These are phyloP conservation scores for Hedya salicella DNA, from an alignment of 2,888 invertebrate genomes.

Conservation along the genomic window DNA sequence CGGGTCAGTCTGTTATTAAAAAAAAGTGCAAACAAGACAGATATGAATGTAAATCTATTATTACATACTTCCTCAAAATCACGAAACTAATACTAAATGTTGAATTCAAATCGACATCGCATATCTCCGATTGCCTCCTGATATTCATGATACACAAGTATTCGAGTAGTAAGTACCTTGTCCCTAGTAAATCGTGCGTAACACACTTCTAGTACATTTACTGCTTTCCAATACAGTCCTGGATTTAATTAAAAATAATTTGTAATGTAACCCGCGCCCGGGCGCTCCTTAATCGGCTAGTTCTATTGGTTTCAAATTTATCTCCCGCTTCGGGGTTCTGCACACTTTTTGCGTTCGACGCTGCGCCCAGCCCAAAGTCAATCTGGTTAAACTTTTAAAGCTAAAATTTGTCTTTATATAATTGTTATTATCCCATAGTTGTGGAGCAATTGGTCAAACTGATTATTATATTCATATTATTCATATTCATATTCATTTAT, in stretches of 20 bases:
- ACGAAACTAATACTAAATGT: background rate
- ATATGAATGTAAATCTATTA: too few relatives aligned
- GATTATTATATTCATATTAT: too few relatives aligned
- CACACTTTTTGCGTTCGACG: background rate
- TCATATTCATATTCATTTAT: too few relatives aligned
- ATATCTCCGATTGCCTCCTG: background rate
- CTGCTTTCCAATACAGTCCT: constrained; percentile 16
- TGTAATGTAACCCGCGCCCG: constrained; percentile 19
- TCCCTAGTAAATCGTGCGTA: constrained; percentile 22
- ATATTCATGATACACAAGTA: background rate
- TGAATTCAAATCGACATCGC: background rate
- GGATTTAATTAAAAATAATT: constrained; percentile 40
- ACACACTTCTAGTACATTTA: constrained; percentile 27
- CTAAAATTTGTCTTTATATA: too few relatives aligned
- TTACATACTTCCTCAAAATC: too few relatives aligned
- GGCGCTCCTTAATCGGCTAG: constrained; percentile 20
- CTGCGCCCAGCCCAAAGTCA: too few relatives aligned
- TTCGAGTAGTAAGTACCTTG: background rate
- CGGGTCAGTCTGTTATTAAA: too few relatives aligned
- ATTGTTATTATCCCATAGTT: too few relatives aligned
- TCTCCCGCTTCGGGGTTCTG: background rate
- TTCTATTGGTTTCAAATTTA: constrained; percentile 34
- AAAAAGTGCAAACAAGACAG: too few relatives aligned
- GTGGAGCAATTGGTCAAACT: too few relatives aligned
- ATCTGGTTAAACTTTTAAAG: too few relatives aligned